These are phyloP conservation scores for Pygmarrhopalites habei DNA, from an alignment of 1,140 invertebrate species.

Conservation along the genomic window DNA sequence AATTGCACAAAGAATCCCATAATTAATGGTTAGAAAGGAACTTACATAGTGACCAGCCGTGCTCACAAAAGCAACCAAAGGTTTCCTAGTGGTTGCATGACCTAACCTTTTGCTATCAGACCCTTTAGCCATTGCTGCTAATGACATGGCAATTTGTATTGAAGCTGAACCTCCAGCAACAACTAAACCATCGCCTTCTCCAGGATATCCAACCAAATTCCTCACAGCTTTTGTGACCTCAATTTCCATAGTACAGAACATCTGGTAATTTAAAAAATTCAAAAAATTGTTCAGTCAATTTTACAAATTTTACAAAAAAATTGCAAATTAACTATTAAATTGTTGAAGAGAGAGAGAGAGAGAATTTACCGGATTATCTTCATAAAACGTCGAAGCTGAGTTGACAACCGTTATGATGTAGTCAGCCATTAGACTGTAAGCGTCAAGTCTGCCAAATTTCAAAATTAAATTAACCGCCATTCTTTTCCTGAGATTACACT, in stretches of 20 bases:
- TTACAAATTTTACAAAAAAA: no score
- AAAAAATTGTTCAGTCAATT: no score
- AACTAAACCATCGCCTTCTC: constrained; percentile 13
- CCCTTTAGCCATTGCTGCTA: not conserved
- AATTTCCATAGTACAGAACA: constrained; percentile 19
- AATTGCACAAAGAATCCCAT: no score
- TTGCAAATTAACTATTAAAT: no score
- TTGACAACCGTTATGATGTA: not conserved
- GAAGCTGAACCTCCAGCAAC: constrained; percentile 13
- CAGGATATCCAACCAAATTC: constrained; percentile 15
- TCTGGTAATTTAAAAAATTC: no score
- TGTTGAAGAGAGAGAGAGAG: no score
- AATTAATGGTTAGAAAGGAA: no score
- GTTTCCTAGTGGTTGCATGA: not conserved
- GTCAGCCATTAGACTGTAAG: constrained; percentile 20
- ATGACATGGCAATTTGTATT: constrained; percentile 5
- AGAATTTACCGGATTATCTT: constrained; percentile 8
- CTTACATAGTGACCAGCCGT: constrained; percentile 6
- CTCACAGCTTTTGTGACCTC: not conserved
- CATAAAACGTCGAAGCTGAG: not conserved
- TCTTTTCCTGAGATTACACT: not conserved
- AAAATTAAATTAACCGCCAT: not conserved
- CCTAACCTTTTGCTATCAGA: constrained; percentile 2
- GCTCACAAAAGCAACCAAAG: constrained; percentile 8
- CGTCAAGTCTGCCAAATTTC: constrained; percentile 13